These are phyloP conservation scores for Folsomia candida DNA, from an alignment of 2,888 invertebrate species.

Conservation along the genomic window DNA sequence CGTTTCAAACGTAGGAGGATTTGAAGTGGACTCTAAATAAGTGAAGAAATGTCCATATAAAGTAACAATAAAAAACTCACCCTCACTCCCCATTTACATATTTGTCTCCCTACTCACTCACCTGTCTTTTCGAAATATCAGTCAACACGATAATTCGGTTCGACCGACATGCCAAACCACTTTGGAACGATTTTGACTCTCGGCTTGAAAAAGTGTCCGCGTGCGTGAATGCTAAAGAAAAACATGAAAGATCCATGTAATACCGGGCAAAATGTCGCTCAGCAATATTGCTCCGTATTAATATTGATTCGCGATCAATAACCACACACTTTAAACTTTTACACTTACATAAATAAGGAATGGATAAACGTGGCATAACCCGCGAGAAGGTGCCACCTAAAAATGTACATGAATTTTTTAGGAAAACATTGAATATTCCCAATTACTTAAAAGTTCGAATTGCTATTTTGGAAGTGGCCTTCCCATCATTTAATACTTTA, in stretches of 20 bases:
- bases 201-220: constrained; percentile 48
- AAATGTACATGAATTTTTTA: too few relatives aligned
- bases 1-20: too few relatives aligned
- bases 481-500: too few relatives aligned
- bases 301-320: too few relatives aligned
- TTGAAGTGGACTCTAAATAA: background rate
- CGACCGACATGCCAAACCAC: constrained; percentile 43
- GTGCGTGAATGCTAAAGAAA: constrained; percentile 44
- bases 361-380: constrained; percentile 56
- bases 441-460: too few relatives aligned
- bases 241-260: background rate
- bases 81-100: background rate
- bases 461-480: too few relatives aligned
- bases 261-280: too few relatives aligned
- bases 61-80: background rate
- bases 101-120: too few relatives aligned
- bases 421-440: too few relatives aligned
- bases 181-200: constrained; percentile 35
- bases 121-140: constrained; percentile 28
- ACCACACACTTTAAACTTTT: too few relatives aligned
- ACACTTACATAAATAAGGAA: constrained; percentile 52
- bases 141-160: constrained; percentile 36
- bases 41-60: background rate
- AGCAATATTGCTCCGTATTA: too few relatives aligned
- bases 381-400: constrained; percentile 57